Conservation (phyloP, 2,888 invertebrate genomes). For the Lordiphosa fenestrarum region DNA sequence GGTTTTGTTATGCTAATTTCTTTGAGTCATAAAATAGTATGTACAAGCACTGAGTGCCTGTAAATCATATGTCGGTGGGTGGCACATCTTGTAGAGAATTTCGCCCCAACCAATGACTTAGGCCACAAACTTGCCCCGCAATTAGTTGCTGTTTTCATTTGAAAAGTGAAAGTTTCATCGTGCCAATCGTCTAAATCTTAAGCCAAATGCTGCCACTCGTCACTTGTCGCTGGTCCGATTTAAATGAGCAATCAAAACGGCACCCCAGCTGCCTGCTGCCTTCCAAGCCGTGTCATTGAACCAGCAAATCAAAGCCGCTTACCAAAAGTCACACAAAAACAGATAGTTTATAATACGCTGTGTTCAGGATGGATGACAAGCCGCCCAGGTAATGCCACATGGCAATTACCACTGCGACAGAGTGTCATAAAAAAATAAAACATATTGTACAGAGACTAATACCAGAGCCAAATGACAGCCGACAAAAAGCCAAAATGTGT, state of each 20-base stretch:
- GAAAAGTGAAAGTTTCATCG: constrained; percentile 51
- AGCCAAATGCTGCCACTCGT: constrained; percentile 40
- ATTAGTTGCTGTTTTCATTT: background rate
- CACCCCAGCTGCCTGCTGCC: constrained; percentile 37
- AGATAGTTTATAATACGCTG: constrained; percentile 55
- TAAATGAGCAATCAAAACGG: constrained; percentile 71
- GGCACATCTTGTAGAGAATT: background rate
- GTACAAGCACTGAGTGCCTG: constrained; percentile 28
- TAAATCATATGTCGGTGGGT: constrained; percentile 3
- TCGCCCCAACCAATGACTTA: constrained; percentile 38
- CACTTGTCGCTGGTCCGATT: constrained; percentile 45
- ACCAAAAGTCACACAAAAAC: constrained; percentile 47
- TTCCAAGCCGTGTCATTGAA: constrained; percentile 56
- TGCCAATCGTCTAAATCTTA: constrained; percentile 56
- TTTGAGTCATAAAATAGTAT: constrained; percentile 59
- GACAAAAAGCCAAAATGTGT: constrained; percentile 53
- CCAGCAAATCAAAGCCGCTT: constrained; percentile 64
- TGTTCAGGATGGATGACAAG: constrained; percentile 69
- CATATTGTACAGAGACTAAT: constrained; percentile 37
- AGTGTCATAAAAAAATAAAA: constrained; percentile 49
- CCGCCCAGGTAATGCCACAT: constrained; percentile 44
- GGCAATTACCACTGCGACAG: constrained; percentile 58
- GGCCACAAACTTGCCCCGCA: constrained; percentile 35
- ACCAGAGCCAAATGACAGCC: constrained; percentile 29
- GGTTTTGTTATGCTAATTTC: constrained; percentile 46